Evolutionary conservation across 2,888 invertebrate genomes (phyloP).

Genomic region (Perizoma flavofasciatum): DNA sequence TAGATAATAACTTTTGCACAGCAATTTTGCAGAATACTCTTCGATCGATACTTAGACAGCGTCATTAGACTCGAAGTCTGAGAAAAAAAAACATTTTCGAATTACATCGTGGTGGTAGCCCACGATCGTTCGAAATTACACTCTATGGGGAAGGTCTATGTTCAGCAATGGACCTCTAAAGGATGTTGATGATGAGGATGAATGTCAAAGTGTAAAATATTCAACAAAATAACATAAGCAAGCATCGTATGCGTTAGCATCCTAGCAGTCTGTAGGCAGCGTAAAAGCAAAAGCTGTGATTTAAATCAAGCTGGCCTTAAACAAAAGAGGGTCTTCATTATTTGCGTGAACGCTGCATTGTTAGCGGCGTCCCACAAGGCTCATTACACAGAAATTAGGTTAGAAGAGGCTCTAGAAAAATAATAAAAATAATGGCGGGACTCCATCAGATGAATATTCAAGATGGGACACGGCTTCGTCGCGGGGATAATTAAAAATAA

Average conservation of each 20-base stretch:
- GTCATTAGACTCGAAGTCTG: no score
- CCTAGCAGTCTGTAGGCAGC: conserved; percentile 5
- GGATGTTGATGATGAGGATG: no score
- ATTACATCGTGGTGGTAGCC: no score
- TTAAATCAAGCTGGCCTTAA: conserved; percentile 40
- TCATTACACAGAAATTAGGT: conserved; percentile 72
- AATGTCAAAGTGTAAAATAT: no score
- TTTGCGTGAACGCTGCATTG: conserved; percentile 53
- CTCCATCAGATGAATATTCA: conserved; percentile 70
- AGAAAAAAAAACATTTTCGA: no score
- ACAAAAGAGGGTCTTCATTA: conserved; percentile 55
- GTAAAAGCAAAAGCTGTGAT: conserved; percentile 33
- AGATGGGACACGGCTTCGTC: conserved; percentile 44
- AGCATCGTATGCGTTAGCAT: no score
- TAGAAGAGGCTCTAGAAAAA: conserved; percentile 63
- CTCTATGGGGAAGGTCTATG: no score
- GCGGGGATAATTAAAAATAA: conserved; percentile 71
- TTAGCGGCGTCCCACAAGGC: conserved; percentile 56
- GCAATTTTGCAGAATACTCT: no score
- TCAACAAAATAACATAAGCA: no score
- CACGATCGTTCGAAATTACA: no score
- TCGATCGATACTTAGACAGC: no score
- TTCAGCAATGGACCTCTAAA: no score
- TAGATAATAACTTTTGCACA: neutral
- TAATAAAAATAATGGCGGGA: conserved; percentile 54